Evolutionary conservation across 1,140 invertebrate genomes (phyloP), one percentile per base, ranked within the genome.

Genomic region (Nymphalis io): DNA sequence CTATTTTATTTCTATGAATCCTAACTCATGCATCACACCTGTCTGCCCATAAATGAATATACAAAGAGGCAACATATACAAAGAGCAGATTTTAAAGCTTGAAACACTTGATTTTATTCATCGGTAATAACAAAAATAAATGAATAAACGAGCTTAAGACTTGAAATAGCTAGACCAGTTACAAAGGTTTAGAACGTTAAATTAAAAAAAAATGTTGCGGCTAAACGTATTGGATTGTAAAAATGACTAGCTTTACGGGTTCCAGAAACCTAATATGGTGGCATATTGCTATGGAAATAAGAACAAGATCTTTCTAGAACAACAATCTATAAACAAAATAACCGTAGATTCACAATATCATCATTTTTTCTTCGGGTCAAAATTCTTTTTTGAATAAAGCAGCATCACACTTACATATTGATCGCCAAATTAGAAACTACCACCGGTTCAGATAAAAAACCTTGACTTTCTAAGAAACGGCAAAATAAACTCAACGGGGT

Each of bases 1-100:
- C 60, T 72, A 44, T 68, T 67, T 40, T 63, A 63, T 62, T 63
- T 69, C 67, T 69, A 46, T 69, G 60, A 69, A 64, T 55, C 23
- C 48, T 68, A 63, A 73, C 60, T 38, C 39, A 39, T 46, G 57
- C 38, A 65, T 65, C 27, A 60, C 71, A 73, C 57, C 71, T 73
- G 71, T 39, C 55, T n/a, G 12, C 5, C 48, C 61, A 46, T 69
- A 53, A 48, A 72, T 46, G 65, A 18, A 48, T 67, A 60, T 61
- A 48, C 44, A 42, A 69, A 42, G 23, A 55, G 48, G 33, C 42
- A 33, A 58, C 39, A 20, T 63, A 6, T 51, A 38, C 53, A 21
- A 39, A 18, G 21, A 33, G 46, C 44, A 63, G 60, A 63, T 63
- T 62, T 63, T 63, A 63, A 63, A 63, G 44, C 60, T 63, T 18